Evolutionary conservation across 2,797 vertebrate genomes (phyloP).

Genomic region (Acanthurus tractus): DNA sequence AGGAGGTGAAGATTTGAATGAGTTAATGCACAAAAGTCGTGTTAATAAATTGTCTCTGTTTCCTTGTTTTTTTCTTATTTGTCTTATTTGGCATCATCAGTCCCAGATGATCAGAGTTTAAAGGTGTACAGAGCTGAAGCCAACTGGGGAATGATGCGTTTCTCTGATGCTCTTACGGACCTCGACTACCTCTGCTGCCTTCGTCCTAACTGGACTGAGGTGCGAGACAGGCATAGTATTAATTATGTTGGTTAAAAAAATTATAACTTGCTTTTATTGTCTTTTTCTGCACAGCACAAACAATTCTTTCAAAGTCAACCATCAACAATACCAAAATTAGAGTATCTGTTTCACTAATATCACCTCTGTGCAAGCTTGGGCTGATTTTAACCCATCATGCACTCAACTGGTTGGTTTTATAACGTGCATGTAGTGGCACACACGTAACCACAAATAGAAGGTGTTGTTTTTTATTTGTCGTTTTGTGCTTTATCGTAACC

Average conservation of each 20-base stretch:
- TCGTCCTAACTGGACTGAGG: slow-evolving; percentile 87
- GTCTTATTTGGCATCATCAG: slow-evolving; percentile 62
- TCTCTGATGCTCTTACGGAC: slow-evolving; percentile 85
- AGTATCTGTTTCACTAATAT: neutral
- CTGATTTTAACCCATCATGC: neutral
- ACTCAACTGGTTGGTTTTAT: slow-evolving; percentile 24
- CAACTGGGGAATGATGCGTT: slow-evolving; percentile 76
- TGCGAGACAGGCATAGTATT: slow-evolving; percentile 48
- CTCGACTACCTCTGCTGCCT: slow-evolving; percentile 87
- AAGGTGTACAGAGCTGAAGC: slow-evolving; percentile 87
- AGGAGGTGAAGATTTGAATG: too few species aligned
- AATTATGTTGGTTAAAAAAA: neutral
- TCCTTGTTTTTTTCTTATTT: neutral
- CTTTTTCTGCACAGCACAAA: neutral
- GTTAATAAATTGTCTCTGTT: too few species aligned
- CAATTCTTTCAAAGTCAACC: neutral
- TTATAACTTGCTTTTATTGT: neutral
- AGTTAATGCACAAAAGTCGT: too few species aligned
- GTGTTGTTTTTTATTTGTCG: neutral
- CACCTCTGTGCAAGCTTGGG: neutral
- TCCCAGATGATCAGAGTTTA: slow-evolving; percentile 83
- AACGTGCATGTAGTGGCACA: slow-evolving; percentile 10
- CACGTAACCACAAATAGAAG: slow-evolving; percentile 9
- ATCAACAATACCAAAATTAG: neutral
- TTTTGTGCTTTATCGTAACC: neutral